These are phyloP conservation scores for Mus pahari DNA, from an alignment of 2,113 vertebrate genomes.

Conservation along the genomic window DNA sequence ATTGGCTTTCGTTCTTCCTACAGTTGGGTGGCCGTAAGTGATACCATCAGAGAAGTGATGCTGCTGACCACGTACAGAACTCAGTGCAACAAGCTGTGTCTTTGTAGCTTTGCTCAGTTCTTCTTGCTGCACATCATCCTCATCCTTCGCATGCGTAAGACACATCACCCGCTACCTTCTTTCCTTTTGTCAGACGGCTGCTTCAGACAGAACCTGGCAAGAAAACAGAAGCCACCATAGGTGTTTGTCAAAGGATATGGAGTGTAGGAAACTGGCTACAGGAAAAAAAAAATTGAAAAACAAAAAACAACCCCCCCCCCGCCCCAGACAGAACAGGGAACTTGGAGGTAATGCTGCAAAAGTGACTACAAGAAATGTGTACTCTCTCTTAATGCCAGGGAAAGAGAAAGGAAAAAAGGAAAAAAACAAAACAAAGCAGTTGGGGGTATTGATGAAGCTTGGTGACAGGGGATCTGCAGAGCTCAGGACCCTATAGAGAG, in stretches of 20 bases:
- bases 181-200: background rate
- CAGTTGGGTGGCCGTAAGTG: background rate
- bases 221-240: background rate
- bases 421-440: background rate
- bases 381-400: background rate
- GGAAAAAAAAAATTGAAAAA: slow-evolving; percentile 17
- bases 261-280: background rate
- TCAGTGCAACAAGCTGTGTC: background rate
- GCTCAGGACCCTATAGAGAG: background rate
- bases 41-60: background rate
- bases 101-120: background rate
- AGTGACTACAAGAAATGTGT: background rate
- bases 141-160: background rate
- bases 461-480: background rate
- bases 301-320: background rate
- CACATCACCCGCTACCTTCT: background rate
- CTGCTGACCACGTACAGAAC: background rate
- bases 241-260: background rate
- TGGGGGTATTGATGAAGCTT: background rate
- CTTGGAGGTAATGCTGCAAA: background rate
- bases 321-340: background rate
- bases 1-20: background rate
- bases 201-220: background rate
- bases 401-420: background rate
- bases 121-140: background rate